phyloP scores from a whole-genome alignment of 2,797 vertebrate genomes.

The Ataeniobius toweri region DNA sequence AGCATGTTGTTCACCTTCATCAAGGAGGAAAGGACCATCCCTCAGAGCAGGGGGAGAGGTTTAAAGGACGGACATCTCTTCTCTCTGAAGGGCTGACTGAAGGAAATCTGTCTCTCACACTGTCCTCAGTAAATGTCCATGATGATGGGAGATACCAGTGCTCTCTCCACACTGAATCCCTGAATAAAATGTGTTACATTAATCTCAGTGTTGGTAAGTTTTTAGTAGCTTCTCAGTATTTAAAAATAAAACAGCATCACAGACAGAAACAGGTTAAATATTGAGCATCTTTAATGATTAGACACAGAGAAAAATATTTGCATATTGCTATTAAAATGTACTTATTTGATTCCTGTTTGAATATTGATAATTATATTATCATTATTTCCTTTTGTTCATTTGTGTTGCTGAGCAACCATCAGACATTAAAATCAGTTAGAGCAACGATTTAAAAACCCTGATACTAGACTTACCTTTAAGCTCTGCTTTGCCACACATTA shows the following conservation, averaged over 20 bases:
- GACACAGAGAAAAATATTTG: not conserved
- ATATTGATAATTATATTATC: not conserved
- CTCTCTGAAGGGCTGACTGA: not conserved
- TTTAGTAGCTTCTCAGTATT: not conserved
- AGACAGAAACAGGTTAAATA: not conserved
- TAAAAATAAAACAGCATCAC: not conserved
- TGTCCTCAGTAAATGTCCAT: not conserved
- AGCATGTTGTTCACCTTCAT: not conserved
- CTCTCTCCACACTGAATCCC: not conserved
- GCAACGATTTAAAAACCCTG: not conserved
- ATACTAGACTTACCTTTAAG: not conserved
- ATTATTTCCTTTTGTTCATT: not conserved
- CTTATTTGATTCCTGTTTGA: not conserved
- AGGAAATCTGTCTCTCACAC: conserved; percentile 3
- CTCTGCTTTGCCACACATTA: too few species aligned
- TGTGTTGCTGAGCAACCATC: not conserved
- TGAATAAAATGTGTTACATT: not conserved
- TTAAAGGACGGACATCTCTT: not conserved
- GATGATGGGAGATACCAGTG: conserved; percentile 1
- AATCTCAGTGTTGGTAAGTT: conserved; percentile 4
- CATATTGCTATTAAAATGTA: not conserved
- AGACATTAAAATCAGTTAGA: not conserved
- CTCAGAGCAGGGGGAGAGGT: not conserved
- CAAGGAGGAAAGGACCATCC: not conserved
- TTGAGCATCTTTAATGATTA: not conserved